These are phyloP conservation scores for Pseudomyrmex flavicornis DNA, from an alignment of 1,140 invertebrate species.

Conservation along the genomic window DNA sequence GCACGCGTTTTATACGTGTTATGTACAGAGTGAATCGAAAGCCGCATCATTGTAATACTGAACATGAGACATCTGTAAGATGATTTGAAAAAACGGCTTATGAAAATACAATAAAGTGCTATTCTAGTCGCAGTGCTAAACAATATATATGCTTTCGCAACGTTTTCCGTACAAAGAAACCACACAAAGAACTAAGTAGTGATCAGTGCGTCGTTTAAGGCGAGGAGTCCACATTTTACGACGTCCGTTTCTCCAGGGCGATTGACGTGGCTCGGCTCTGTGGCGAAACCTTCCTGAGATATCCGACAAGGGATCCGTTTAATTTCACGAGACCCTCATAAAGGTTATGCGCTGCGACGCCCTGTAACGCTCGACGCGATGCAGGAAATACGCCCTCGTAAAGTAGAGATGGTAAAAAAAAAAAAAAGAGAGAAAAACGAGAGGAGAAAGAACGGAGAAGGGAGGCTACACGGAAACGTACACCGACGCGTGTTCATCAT, in stretches of 20 bases:
- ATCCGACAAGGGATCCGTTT: conserved; percentile 65
- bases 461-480: conserved; percentile 32
- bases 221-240: conserved; percentile 19
- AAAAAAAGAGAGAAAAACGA: conserved; percentile 28
- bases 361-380: conserved; percentile 41
- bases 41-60: background rate
- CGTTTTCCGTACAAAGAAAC: background rate
- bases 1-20: background rate
- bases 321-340: conserved; percentile 73
- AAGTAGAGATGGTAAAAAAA: conserved; percentile 65
- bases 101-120: no score
- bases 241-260: background rate
- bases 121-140: background rate
- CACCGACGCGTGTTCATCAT: conserved; percentile 32
- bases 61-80: background rate
- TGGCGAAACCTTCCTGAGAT: conserved; percentile 22
- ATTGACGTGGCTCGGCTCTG: background rate
- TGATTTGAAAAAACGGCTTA: background rate
- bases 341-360: conserved; percentile 71
- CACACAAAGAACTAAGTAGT: background rate
- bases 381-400: conserved; percentile 73
- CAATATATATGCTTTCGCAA: background rate
- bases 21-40: background rate
- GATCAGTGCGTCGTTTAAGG: conserved; percentile 9
- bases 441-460: conserved; percentile 41